Base-by-base conservation (phyloP, 2,797 vertebrate genomes). In the Spatula versicolor region DNA sequence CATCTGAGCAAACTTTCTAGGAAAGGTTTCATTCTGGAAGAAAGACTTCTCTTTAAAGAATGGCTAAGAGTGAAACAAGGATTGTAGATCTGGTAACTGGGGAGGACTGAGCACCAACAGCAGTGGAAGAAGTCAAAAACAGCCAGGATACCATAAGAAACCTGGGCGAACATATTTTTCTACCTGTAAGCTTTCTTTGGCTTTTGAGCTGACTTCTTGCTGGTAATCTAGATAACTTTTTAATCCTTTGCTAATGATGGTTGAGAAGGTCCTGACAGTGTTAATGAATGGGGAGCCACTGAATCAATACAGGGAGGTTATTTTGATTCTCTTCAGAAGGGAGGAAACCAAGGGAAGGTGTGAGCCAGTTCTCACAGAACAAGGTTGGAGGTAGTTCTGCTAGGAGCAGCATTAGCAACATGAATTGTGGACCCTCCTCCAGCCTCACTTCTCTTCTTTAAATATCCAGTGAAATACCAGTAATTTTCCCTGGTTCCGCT, bases 401-500 rank as follows among this genome's bases (percentile, higher is more conserved):
- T 22, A 8, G 55, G 55, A 75, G 48, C 58, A 78, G n/a, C 63
- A 15, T 55, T 68, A 59, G 50, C 18, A 10, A 4, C 69, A 25
- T 35, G 50, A 63, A 28, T 23, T 55, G 41, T 7, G 52, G 62
- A 31, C 35, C 18, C 54, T 83, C 7, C 76, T 43, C 26, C 28
- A 90, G 56, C n/a, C 45, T 80, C 48, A 6, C 2, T 67, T 41
- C 6, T 85, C 19, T 35, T 23, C 79, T 50, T 12, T 41, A 43
- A 26, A 33, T 60, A 17, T 39, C 26, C n/a, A 10, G 48, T 16
- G 55, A 54, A 67, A 72, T 26, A 41, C 46, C 60, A 41, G 73
- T 11, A 16, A 11, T 50, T 68, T 21, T 71, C 18, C 39, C 25
- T 13, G 3, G n/a, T 54, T 59, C 18, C 0, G 0, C 75, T 58